Base-by-base conservation (phyloP, 2,888 invertebrate genomes). In the Endomychus coccineus region DNA sequence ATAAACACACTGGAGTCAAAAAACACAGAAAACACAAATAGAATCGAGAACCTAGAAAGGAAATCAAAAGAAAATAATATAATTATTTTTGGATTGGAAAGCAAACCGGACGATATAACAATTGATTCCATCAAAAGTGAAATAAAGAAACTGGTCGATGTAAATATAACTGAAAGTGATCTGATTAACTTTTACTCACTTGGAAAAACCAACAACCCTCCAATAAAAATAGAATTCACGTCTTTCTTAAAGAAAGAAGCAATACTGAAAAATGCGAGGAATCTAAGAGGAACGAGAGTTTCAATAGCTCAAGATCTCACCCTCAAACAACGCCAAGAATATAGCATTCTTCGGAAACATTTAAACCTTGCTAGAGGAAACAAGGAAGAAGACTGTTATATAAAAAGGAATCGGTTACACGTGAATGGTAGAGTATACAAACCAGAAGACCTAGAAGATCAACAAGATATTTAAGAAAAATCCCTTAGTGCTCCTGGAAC, bases 171-270 rank as follows among this genome's bases (percentile, higher is more conserved):
- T 6, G 3, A 3, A 6, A 3, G n/a, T 4, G 25, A 10, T 2
- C 3, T 28, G 7, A 10, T 2, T 3, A 10, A 5, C n/a, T 6
- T 24, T 2, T 33, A 33, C n/a, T 11, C 16, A 3, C 6, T 33
- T 1, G 24, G 33, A 3, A 33, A 24, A 9, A 14, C n/a, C 4
- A 9, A 33, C 2, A 11, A 10, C 6, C 16, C 24, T 16, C 33
- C 33, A 7, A 33, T 24, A n/a, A 22, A 23, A 4, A 16, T 33
- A 4, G 24, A 33, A 16, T 33, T 33, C 4, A 10, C 16, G 9
- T 33, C 24, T 3, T 21, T n/a, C 4, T 4, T 5, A 2, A 33
- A 24, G 22, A 33, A 33, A 24, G 16, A 6, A 16, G 6, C n/a
- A 9, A 28, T 28, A 3, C 16, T 14, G 13, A 14, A 28, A 24